phyloP scores from a whole-genome alignment of 2,888 invertebrate species.

The Dryadula phaetusa region DNA sequence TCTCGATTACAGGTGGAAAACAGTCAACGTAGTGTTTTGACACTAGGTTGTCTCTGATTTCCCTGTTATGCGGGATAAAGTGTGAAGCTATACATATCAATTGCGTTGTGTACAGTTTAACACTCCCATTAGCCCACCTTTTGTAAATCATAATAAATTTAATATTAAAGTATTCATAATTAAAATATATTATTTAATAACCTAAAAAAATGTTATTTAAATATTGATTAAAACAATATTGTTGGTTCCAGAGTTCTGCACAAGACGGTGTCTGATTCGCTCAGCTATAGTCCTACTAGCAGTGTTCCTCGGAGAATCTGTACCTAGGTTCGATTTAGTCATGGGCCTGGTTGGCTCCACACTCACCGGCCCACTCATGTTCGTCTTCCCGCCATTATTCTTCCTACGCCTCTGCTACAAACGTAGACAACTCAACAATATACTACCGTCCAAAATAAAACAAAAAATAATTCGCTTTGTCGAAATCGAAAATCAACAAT shows the following conservation, averaged over 20 bases:
- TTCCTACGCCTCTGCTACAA: constrained; percentile 88
- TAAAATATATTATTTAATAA: too few species aligned
- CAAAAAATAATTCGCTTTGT: constrained; percentile 5
- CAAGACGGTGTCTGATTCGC: constrained; percentile 88
- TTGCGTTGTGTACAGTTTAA: too few species aligned
- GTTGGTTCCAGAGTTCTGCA: constrained; percentile 87
- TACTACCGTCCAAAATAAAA: constrained; percentile 31
- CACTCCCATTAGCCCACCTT: too few species aligned
- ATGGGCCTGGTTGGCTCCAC: constrained; percentile 94
- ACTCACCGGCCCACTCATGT: constrained; percentile 92
- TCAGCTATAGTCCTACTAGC: constrained; percentile 88
- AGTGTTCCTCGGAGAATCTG: constrained; percentile 90
- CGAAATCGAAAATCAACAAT: constrained; percentile 22
- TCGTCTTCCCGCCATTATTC: constrained; percentile 92
- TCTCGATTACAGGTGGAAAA: too few species aligned
- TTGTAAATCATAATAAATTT: too few species aligned
- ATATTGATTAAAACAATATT: too few species aligned
- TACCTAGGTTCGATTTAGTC: constrained; percentile 93
- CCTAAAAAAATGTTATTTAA: too few species aligned
- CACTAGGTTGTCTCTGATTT: too few species aligned
- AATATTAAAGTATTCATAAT: neutral
- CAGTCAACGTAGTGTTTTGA: too few species aligned
- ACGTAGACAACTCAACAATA: constrained; percentile 55
- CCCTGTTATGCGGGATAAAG: too few species aligned
- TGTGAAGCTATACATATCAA: too few species aligned